phyloP scores from a whole-genome alignment of 2,113 vertebrate species.

The Hippocampus guttulatus region DNA sequence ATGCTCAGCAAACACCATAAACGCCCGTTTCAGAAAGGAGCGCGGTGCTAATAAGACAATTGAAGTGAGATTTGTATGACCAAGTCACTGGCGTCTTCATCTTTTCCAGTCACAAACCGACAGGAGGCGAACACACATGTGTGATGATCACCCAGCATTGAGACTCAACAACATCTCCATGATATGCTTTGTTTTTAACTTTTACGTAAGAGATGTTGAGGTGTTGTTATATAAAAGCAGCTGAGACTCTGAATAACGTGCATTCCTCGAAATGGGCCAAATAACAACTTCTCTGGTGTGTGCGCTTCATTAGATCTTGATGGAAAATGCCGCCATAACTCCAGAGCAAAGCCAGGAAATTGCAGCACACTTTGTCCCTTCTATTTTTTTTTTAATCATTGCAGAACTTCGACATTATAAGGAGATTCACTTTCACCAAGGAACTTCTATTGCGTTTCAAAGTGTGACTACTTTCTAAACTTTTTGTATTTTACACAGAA shows the following conservation, averaged over 20 bases:
- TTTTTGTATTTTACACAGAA: neutral
- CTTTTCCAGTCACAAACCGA: conserved; percentile 17
- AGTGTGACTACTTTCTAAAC: neutral
- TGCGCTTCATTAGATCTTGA: conserved; percentile 55
- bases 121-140: conserved; percentile 14
- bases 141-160: conserved; percentile 4
- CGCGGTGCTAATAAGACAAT: conserved; percentile 5
- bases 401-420: conserved; percentile 19
- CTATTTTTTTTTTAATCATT: conserved; percentile 13
- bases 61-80: conserved; percentile 5
- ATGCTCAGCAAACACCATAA: conserved; percentile 8
- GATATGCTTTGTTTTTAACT: neutral
- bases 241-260: conserved; percentile 41
- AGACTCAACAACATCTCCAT: conserved; percentile 3
- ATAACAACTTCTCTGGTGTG: conserved; percentile 47
- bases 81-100: neutral
- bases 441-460: neutral
- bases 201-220: conserved; percentile 6
- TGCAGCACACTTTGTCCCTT: conserved; percentile 17
- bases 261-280: conserved; percentile 47
- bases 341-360: conserved; percentile 34
- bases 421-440: neutral
- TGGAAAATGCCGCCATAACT: conserved; percentile 43
- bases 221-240: conserved; percentile 27
- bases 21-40: neutral